phyloP scores from a whole-genome alignment of 2,113 vertebrate species.

The Mus spicilegus region DNA sequence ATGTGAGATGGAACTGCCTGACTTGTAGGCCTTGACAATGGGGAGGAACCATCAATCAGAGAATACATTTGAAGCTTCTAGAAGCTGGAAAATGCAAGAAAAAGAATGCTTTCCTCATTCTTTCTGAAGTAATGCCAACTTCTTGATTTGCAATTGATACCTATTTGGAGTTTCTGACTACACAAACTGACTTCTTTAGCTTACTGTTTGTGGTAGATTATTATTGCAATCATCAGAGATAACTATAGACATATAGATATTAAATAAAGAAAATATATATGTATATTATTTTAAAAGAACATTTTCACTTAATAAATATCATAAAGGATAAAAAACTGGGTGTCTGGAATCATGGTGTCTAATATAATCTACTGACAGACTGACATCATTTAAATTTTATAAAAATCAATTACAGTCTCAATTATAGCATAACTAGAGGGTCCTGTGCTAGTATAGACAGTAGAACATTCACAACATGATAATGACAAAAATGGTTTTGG shows the following conservation, averaged over 20 bases:
- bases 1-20: background rate
- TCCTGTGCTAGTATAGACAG: background rate
- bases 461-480: background rate
- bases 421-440: background rate
- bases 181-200: background rate
- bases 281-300: background rate
- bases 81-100: background rate
- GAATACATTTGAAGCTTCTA: background rate
- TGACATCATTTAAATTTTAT: conserved; percentile 18
- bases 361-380: background rate
- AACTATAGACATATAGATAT: background rate
- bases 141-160: background rate
- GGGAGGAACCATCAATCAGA: background rate
- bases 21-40: background rate
- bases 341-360: background rate
- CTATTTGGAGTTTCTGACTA: background rate
- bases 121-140: background rate
- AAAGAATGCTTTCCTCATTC: background rate
- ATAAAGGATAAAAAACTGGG: background rate
- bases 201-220: background rate
- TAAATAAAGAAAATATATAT: background rate
- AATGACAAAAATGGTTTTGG: background rate
- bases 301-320: background rate
- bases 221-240: background rate
- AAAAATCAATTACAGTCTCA: background rate